Evolutionary conservation across 2,888 invertebrate genomes (phyloP), one percentile per base, ranked within the genome.

Genomic region (Petrophora chlorosata): DNA sequence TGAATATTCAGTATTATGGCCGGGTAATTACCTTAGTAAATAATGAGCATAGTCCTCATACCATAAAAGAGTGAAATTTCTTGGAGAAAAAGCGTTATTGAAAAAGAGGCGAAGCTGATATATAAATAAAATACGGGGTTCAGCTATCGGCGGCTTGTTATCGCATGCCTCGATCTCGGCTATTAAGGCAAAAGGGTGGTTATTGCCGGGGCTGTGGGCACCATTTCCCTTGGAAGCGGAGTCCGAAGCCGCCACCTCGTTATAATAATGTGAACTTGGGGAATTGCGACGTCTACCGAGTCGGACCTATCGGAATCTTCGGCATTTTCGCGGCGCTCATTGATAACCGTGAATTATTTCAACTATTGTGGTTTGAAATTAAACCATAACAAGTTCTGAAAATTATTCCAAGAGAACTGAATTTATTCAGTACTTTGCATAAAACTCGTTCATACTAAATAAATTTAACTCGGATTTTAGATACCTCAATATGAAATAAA

Each of bases 41-140:
- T 86, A 87, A 82, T 80, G 68, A 82, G 79, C 82, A 84, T 85
- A 82, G 77, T 74, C 76, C 70, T 67, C 74, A 77, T 76, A 65
- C 83, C 82, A 75, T 85, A 87, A 87, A 89, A 82, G 87, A 85
- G 82, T 85, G 82, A 87, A 88, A 85, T 85, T 87, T 87, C 81
- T 83, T 78, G 78, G 74, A 79, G 82, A 85, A 88, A 87, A 50
- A 85, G 25, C 86, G 79, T 88, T 89, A 89, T 90, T 88, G 88
- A 89, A 90, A 90, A 90, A 85, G 84, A 85, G 78, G 81, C 82
- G 81, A 85, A 56, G 79, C 79, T 79, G 85, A 86, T 86, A 85
- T 88, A 89, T 89, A 90, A 90, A 89, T 90, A 90, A 90, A 90
- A 89, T 89, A 90, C 89, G 88, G 83, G n/a, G 88, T 88, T 88